phyloP scores from a whole-genome alignment of 2,888 invertebrate species.

The Drosophila barbarae region DNA sequence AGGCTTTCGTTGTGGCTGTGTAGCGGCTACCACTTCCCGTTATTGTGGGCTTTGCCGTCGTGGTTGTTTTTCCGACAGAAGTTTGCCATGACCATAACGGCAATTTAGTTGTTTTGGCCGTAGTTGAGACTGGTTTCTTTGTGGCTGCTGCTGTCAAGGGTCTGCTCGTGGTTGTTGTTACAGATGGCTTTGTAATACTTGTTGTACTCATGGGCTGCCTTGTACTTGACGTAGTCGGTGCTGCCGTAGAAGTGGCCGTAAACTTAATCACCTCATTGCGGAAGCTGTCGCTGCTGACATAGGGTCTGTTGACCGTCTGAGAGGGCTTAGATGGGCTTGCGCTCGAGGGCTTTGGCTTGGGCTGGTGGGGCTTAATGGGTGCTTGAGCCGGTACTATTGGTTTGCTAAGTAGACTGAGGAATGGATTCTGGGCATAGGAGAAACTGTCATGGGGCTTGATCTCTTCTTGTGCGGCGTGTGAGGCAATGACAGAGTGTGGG shows the following conservation, averaged over 20 bases:
- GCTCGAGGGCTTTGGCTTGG: constrained; percentile 25
- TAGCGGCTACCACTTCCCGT: constrained; percentile 22
- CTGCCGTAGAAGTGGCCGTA: constrained; percentile 33
- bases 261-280: constrained; percentile 54
- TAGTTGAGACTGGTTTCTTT: constrained; percentile 22
- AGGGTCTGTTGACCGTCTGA: constrained; percentile 40
- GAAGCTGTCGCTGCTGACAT: constrained; percentile 61
- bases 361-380: constrained; percentile 18
- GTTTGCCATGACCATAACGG: constrained; percentile 34
- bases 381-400: constrained; percentile 25
- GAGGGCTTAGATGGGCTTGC: constrained; percentile 20
- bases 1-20: constrained; percentile 25
- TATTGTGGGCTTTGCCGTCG: constrained; percentile 40
- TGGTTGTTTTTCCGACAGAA: constrained; percentile 17
- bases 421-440: constrained; percentile 53
- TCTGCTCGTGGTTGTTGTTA: constrained; percentile 28
- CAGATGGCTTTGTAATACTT: constrained; percentile 24
- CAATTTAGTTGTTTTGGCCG: constrained; percentile 23
- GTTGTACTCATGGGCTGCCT: constrained; percentile 8
- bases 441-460: constrained; percentile 7
- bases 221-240: constrained; percentile 16
- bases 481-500: constrained; percentile 6
- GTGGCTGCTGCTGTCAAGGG: constrained; percentile 27
- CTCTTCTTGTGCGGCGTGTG: neutral
- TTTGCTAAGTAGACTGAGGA: constrained; percentile 36